phyloP scores from a whole-genome alignment of 1,140 invertebrate species.

The Zaprionus taronus region DNA sequence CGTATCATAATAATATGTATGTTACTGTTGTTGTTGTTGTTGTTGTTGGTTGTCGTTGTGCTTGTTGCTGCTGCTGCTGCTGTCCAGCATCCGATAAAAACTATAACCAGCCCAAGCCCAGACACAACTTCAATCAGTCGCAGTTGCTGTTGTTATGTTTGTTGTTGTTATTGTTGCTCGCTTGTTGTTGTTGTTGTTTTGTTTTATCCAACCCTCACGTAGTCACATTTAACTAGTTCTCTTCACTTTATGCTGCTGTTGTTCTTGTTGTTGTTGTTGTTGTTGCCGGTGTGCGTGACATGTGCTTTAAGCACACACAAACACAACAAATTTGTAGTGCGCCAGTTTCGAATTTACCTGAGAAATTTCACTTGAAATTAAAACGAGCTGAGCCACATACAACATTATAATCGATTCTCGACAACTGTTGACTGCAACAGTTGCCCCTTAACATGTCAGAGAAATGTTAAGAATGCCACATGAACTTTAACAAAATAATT shows the following conservation, averaged over 20 bases:
- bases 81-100: slow-evolving; percentile 36
- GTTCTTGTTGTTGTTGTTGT: neutral
- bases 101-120: slow-evolving; percentile 17
- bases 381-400: neutral
- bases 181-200: slow-evolving; percentile 6
- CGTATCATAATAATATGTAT: slow-evolving; percentile 40
- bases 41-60: slow-evolving; percentile 4
- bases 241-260: slow-evolving; percentile 6
- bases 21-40: slow-evolving; percentile 5
- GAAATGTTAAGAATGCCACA: neutral
- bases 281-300: slow-evolving; percentile 35
- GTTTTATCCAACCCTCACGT: slow-evolving; percentile 31
- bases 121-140: slow-evolving; percentile 11
- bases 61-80: slow-evolving; percentile 24
- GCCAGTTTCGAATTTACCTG: slow-evolving; percentile 2
- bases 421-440: neutral
- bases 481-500: no score
- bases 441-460: neutral
- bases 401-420: neutral
- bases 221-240: slow-evolving; percentile 35
- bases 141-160: slow-evolving; percentile 5
- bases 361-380: slow-evolving; percentile 19
- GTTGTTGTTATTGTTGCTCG: slow-evolving; percentile 7
- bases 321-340: slow-evolving; percentile 17
- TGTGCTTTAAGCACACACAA: slow-evolving; percentile 21